Percentiles rank a stretch among this genome's conserved stretches.
These are phyloP conservation scores for Nasonia longicornis DNA, from an alignment of 1,140 invertebrate genomes.

Conservation along the genomic window DNA sequence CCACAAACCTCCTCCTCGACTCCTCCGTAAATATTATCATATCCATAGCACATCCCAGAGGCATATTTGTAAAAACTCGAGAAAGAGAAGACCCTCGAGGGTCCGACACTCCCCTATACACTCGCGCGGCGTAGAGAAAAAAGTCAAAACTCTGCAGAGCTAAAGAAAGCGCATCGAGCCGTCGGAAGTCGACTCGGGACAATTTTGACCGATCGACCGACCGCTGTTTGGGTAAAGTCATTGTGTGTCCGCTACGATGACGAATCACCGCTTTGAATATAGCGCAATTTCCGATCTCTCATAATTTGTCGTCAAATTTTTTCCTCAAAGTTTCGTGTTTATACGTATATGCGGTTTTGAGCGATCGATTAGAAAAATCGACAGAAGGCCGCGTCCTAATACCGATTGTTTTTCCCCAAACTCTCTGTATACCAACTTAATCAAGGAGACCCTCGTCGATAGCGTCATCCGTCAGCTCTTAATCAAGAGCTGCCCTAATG, in stretches of 20 bases:
- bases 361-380: not conserved
- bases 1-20: not conserved
- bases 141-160: not conserved
- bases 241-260: constrained; percentile 13
- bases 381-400: too few species aligned
- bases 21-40: not conserved
- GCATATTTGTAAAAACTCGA: not conserved
- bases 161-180: not conserved
- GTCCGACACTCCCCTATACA: too few species aligned
- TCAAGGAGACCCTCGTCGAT: not conserved
- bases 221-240: not conserved
- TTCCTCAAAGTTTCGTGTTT: too few species aligned
- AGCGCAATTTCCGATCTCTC: not conserved
- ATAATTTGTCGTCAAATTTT: constrained; percentile 13
- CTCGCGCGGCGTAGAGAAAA: not conserved
- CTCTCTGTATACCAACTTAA: not conserved
- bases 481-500: not conserved
- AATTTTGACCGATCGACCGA: constrained; percentile 29
- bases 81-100: not conserved
- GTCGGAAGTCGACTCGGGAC: constrained; percentile 5
- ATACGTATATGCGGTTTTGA: not conserved
- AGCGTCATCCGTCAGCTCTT: not conserved
- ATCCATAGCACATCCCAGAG: not conserved
- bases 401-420: too few species aligned
- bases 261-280: constrained; percentile 26